Evolutionary conservation across 64 coral and sea anemone genomes (phyloP), one percentile per base, ranked within the genome.

Genomic region (Exaiptasia diaphana): DNA sequence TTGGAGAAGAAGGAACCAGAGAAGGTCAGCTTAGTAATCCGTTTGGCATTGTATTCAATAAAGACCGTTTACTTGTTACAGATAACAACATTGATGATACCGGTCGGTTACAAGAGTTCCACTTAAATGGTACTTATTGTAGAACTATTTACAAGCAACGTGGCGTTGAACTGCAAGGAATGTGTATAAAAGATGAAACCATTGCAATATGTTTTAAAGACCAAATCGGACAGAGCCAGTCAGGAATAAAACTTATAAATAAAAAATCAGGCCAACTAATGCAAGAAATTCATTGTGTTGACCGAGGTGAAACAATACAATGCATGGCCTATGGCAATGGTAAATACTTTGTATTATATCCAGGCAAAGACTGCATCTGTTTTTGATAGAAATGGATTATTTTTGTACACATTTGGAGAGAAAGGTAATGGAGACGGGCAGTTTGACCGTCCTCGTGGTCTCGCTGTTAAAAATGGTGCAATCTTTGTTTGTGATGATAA

Each of bases 401-500:
- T 88, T 41, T 43, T 88, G 46, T 59, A 71, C 21, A 83, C 29
- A 30, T 93, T 93, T 88, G 91, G 91, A 13, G 49, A 81, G 18
- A 64, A 38, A 41, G 91, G 91, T 29, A 78, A 31, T 25, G 76
- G 76, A 49, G 68, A 75, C 4, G 91, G 91, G 12, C 83, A 93
- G 75, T 77, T 93, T 62, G 71, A 83, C 21, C 49, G 54, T 52
- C 61, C 85, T 1, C 78, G 86, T 44, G 78, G 73, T 1, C 78
- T 93, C 63, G 76, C 71, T 63, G 85, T 93, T 52, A 78, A 93
- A 44, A 29, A n/a, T 22, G 74, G 82, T 38, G 83, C 80, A 18
- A 41, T 93, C 3, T 46, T 93, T 71, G 85, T 93, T 14, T 75
- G 75, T 39, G 91, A 93, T 49, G 78, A n/a, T n/a, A n/a, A n/a